Percentiles rank a stretch among this genome's conserved stretches.
Conservation (phyloP, 2,797 vertebrate genomes). For the Phataginus tetradactyla region DNA sequence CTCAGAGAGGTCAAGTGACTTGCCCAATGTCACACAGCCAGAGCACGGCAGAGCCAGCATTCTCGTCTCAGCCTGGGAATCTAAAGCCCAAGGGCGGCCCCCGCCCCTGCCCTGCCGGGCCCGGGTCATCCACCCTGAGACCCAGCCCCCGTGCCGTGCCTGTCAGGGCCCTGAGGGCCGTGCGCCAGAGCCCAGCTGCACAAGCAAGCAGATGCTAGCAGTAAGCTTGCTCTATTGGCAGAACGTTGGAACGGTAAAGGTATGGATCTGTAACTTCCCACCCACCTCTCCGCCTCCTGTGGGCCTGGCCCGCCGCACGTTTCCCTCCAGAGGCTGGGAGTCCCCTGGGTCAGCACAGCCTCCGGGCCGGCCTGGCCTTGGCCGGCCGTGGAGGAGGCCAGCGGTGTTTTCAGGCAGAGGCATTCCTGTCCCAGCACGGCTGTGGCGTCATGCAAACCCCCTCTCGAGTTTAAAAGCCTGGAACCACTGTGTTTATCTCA, state of each 20-base stretch:
- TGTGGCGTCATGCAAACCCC: slow-evolving; percentile 79
- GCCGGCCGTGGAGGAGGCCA: slow-evolving; percentile 53
- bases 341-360: slow-evolving; percentile 68
- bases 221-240: slow-evolving; percentile 62
- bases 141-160: background rate
- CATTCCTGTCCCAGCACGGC: slow-evolving; percentile 72
- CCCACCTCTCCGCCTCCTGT: slow-evolving; percentile 57
- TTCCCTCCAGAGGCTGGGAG: slow-evolving; percentile 41
- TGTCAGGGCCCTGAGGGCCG: background rate
- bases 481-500: slow-evolving; percentile 85
- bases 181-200: background rate
- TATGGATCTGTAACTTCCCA: slow-evolving; percentile 80
- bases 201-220: background rate
- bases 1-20: background rate
- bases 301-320: slow-evolving; percentile 64
- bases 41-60: accelerated
- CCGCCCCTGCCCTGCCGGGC: accelerated
- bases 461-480: slow-evolving; percentile 83
- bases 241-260: slow-evolving; percentile 57
- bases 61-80: accelerated
- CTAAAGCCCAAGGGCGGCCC: background rate
- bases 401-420: slow-evolving; percentile 78
- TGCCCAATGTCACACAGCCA: background rate
- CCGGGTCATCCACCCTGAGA: background rate
- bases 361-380: slow-evolving; percentile 21